A percentile compares a stretch with the other conserved stretches of the same genome.
These are phyloP conservation scores for Calephelis virginiensis DNA, from an alignment of 1,140 invertebrate species.

Conservation along the genomic window DNA sequence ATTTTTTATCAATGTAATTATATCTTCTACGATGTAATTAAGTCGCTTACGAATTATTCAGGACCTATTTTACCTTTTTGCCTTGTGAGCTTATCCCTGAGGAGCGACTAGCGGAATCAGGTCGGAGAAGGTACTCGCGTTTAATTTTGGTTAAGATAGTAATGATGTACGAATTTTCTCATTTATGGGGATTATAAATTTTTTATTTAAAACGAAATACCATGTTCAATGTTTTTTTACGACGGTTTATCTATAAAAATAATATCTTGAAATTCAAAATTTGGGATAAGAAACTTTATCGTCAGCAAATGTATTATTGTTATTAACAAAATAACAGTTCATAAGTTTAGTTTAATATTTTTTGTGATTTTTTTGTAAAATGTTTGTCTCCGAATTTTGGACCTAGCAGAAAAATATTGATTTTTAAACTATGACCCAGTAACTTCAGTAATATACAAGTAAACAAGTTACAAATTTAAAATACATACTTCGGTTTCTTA, in stretches of 20 bases:
- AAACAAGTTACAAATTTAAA: too few relatives aligned
- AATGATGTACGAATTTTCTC: neutral
- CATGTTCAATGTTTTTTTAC: too few relatives aligned
- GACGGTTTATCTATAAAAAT: too few relatives aligned
- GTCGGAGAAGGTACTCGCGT: neutral
- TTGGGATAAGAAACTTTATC: too few relatives aligned
- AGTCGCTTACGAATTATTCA: constrained; percentile 11
- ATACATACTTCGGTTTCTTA: too few relatives aligned
- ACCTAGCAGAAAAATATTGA: neutral
- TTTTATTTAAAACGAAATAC: too few relatives aligned
- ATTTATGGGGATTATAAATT: neutral
- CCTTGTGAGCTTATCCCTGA: constrained; percentile 4
- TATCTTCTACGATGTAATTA: constrained; percentile 4
- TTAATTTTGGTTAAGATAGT: constrained; percentile 11
- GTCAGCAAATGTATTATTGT: too few relatives aligned
- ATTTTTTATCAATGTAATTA: constrained; percentile 1
- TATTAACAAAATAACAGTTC: too few relatives aligned
- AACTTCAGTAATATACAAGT: too few relatives aligned
- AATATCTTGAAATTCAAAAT: too few relatives aligned
- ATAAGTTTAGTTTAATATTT: too few relatives aligned
- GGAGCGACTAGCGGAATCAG: constrained; percentile 10
- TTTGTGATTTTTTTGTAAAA: neutral
- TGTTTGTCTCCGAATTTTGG: neutral
- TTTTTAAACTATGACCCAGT: too few relatives aligned
- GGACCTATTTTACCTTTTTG: constrained; percentile 6